Evolutionary conservation across 2,888 invertebrate genomes (phyloP), one percentile per base, ranked within the genome.

Genomic region (Mystacides longicornis): DNA sequence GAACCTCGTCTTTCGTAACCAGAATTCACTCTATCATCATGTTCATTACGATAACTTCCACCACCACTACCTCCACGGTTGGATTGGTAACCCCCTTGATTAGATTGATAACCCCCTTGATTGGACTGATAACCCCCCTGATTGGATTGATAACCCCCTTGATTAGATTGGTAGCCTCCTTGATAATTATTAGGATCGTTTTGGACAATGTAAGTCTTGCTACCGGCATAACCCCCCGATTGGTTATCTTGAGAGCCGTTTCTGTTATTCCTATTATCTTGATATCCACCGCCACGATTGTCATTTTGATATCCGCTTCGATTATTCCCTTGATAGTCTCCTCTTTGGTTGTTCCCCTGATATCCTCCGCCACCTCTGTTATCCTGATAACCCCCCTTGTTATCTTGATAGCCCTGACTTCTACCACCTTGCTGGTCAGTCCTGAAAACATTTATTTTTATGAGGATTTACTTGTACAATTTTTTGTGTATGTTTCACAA

Each of bases 41-140:
- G 74, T 27, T 76, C 75, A 60, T 75, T 71, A 60, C 74, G 74
- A 60, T 75, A 75, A 2, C 45, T 53, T 20, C 43, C 42, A 3
- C 54, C 53, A 23, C 47, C 54, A 23, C 50, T 33, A 14, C 54
- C 49, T 22, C 49, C 52, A n/a, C 37, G 4, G 16, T 37, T 37
- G 7, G 27, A 27, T 16, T 27, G 16, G 23, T 56, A 52, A 19
- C 49, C 52, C 4, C 57, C 56, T 33, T 57, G 61, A 18, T 55
- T 56, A 48, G 65, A 65, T 2, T 23, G 14, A 48, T 53, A 51
- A 1, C 52, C 49, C 33, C 54, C 50, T 18, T 46, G 47, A 23
- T 20, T 46, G 45, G 33, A 11, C 42, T 49, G 7, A 31, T 58
- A 56, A 54, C 48, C 51, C 3, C 46, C 51, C 51, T 61, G 58